Evolutionary conservation across 2,888 invertebrate species (phyloP), one percentile per base, ranked within the genome.

Genomic region (Rhingia campestris): DNA sequence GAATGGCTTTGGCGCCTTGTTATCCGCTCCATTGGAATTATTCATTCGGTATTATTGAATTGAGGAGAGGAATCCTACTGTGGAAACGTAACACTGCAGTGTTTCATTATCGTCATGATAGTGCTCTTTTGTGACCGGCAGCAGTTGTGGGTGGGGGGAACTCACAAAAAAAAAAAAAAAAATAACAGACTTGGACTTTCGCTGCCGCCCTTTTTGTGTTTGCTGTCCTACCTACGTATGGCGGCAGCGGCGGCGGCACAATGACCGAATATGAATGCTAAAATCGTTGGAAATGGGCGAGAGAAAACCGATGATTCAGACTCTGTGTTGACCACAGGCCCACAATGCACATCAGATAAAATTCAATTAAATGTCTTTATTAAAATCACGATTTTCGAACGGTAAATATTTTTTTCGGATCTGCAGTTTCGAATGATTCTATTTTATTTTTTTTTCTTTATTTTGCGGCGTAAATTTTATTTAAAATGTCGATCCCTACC

Each of bases 311-410:
- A 74, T 74, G 74, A 70, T 59, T 64, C 58, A 45, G 64, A 41
- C 69, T 69, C 64, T 45, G 30, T 64, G 70, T 59, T 81, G 70
- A 76, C 64, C 81, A 45, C 76, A 76, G 69, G 39, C 58, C 64
- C 59, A 66, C 41, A 76, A 70, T 58, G 63, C 58, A 53, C 58
- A 72, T 81, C 70, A 45, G 58, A 75, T 64, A 51, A 86, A 86
- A 86, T 87, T 87, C 87, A 87, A 87, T 87, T 87, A 87, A 87
- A 86, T 86, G 84, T 86, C 85, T 86, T 87, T 87, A 86, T 86
- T 87, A 82, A 87, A 87, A 87, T 87, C 86, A 86, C 85, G 82
- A 70, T 49, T 69, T 64, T 70, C 51, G 67, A 63, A 76, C 12
- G n/a, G 54, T 63, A 54, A 39, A 54, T 14, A 35, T 14, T 33